Evolutionary conservation across 2,888 invertebrate genomes (phyloP).

Genomic region (Sarcophaga rosellei): DNA sequence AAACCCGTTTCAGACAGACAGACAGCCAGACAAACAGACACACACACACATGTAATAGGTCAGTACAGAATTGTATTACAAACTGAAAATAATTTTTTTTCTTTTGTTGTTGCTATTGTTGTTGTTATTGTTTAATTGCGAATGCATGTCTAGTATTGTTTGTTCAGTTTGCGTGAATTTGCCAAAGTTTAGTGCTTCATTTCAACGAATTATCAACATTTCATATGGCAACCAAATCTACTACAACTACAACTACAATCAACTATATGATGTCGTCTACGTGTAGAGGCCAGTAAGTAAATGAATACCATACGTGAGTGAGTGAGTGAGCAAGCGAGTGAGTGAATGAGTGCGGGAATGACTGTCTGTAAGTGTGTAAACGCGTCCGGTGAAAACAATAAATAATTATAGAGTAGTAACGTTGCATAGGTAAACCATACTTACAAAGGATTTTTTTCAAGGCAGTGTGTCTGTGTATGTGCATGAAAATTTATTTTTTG

Average conservation of each 20-base stretch:
- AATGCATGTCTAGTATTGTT: constrained; percentile 66
- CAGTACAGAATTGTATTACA: not conserved
- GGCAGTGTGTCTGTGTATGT: too few relatives aligned
- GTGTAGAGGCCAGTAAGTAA: not conserved
- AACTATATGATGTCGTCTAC: not conserved
- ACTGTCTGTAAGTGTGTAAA: not conserved
- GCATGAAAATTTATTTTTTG: too few relatives aligned
- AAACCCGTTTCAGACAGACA: constrained; percentile 19
- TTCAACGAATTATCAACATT: constrained; percentile 72
- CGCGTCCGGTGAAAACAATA: constrained; percentile 39
- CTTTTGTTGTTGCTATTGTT: not conserved
- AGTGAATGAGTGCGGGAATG: not conserved
- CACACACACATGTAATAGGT: not conserved
- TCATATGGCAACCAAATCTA: constrained; percentile 30
- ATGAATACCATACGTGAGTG: not conserved
- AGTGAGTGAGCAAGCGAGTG: too few relatives aligned
- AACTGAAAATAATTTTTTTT: too few relatives aligned
- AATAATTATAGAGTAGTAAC: constrained; percentile 57
- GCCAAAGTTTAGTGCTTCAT: constrained; percentile 80
- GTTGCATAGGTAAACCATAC: not conserved
- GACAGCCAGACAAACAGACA: not conserved
- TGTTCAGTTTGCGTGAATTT: constrained; percentile 78
- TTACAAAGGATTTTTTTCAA: too few relatives aligned
- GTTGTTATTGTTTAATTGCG: constrained; percentile 56
- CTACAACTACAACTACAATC: constrained; percentile 32